These are phyloP conservation scores for Batillaria attramentaria DNA, from an alignment of 1,140 invertebrate species.

Conservation along the genomic window DNA sequence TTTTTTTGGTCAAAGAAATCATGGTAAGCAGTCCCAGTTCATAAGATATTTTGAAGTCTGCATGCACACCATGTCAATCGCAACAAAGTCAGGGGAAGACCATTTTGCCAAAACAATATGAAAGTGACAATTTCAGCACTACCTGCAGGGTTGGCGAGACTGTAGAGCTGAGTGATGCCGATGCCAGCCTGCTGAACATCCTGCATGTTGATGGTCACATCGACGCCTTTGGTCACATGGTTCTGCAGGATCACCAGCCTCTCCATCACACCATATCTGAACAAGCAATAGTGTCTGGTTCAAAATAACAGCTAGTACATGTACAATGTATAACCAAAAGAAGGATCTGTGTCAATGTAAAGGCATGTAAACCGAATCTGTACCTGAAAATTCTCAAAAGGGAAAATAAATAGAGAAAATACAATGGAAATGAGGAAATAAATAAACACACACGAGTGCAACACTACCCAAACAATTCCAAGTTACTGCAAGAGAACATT, in stretches of 20 bases:
- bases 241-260: slow-evolving; percentile 31
- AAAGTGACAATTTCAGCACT: neutral
- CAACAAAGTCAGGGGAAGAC: too few species aligned
- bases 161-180: neutral
- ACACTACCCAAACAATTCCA: neutral
- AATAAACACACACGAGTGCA: neutral
- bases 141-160: slow-evolving; percentile 21
- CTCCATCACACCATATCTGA: slow-evolving; percentile 43
- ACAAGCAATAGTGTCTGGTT: neutral
- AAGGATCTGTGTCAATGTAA: too few species aligned
- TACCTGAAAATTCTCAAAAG: too few species aligned
- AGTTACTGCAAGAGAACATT: too few species aligned
- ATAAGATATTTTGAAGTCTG: too few species aligned
- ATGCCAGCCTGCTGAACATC: slow-evolving; percentile 23
- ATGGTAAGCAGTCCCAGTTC: too few species aligned
- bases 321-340: neutral
- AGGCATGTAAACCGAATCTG: too few species aligned
- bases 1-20: too few species aligned
- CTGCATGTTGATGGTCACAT: slow-evolving; percentile 18
- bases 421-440: too few species aligned
- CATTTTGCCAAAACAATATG: too few species aligned
- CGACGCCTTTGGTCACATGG: slow-evolving; percentile 19
- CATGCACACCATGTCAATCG: too few species aligned
- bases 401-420: too few species aligned
- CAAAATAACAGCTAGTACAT: neutral